These are phyloP conservation scores for Crotalus viridis DNA, from an alignment of 2,113 vertebrate species.

Conservation along the genomic window DNA sequence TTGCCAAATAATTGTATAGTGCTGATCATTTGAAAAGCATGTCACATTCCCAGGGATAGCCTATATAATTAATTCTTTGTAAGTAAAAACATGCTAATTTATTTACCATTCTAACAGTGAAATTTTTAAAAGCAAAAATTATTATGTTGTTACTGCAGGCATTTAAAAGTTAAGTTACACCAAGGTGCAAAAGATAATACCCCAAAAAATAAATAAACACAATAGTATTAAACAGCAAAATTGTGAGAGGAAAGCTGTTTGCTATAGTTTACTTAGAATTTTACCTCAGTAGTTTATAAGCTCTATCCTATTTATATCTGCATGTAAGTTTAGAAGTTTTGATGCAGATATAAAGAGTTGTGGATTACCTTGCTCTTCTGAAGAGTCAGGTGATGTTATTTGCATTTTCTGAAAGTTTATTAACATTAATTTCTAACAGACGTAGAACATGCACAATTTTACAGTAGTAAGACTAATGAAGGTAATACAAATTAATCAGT, in stretches of 20 bases:
- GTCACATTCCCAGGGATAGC: background rate
- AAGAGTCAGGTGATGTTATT: conserved; percentile 9
- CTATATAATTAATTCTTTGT: background rate
- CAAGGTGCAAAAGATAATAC: background rate
- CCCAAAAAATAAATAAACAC: background rate
- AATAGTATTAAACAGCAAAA: background rate
- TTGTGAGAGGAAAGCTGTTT: background rate
- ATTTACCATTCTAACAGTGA: background rate
- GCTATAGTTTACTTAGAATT: background rate
- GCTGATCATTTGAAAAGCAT: background rate
- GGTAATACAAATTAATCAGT: conserved; percentile 26
- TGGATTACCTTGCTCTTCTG: background rate
- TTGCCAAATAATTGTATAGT: background rate
- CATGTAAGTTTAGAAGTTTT: background rate
- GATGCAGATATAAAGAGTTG: background rate
- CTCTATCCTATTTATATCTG: background rate
- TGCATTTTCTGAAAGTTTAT: conserved; percentile 6
- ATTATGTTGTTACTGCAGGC: background rate
- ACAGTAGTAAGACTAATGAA: background rate
- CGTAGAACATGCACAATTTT: background rate
- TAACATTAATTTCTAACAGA: background rate
- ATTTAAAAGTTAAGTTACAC: background rate
- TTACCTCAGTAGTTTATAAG: background rate
- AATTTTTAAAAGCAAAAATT: background rate
- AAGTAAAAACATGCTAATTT: background rate